phyloP scores from a whole-genome alignment of 2,888 invertebrate species.

The Pheosia tremula region DNA sequence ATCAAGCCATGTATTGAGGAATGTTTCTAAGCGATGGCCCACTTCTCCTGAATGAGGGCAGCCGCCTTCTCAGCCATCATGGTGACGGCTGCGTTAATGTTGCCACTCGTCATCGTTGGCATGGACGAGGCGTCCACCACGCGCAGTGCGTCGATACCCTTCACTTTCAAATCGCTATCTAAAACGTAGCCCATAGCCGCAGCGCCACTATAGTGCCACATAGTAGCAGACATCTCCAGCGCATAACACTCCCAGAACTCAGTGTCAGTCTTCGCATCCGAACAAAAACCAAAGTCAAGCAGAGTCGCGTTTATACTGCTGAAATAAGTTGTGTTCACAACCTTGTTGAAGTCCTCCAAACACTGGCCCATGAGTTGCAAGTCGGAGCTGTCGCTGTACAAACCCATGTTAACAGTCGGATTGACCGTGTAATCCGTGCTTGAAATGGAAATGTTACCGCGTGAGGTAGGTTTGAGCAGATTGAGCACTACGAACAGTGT shows the following conservation, averaged over 20 bases:
- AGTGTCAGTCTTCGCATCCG: constrained; percentile 7
- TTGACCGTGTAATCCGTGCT: constrained; percentile 19
- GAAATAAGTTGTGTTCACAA: constrained; percentile 23
- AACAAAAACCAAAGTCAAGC: constrained; percentile 13
- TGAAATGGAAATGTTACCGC: constrained; percentile 27
- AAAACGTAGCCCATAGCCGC: constrained; percentile 37
- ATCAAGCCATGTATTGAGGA: too few species aligned
- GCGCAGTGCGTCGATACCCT: constrained; percentile 20
- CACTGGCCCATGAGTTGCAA: constrained; percentile 14
- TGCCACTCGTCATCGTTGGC: constrained; percentile 23
- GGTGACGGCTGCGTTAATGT: constrained; percentile 21
- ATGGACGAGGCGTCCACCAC: constrained; percentile 32
- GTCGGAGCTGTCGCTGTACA: constrained; percentile 14
- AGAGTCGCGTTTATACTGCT: constrained; percentile 18
- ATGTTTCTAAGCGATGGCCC: constrained; percentile 1
- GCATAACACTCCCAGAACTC: constrained; percentile 38
- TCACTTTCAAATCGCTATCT: constrained; percentile 26
- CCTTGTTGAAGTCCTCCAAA: constrained; percentile 4
- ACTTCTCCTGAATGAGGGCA: constrained; percentile 16
- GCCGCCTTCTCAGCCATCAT: constrained; percentile 31
- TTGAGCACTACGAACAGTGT: constrained; percentile 19
- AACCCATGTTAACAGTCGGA: constrained; percentile 20
- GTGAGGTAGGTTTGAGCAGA: constrained; percentile 34
- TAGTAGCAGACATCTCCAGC: constrained; percentile 27
- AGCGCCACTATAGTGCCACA: constrained; percentile 42